Evolutionary conservation across 2,888 invertebrate species (phyloP).

Genomic region (Carabus problematicus): DNA sequence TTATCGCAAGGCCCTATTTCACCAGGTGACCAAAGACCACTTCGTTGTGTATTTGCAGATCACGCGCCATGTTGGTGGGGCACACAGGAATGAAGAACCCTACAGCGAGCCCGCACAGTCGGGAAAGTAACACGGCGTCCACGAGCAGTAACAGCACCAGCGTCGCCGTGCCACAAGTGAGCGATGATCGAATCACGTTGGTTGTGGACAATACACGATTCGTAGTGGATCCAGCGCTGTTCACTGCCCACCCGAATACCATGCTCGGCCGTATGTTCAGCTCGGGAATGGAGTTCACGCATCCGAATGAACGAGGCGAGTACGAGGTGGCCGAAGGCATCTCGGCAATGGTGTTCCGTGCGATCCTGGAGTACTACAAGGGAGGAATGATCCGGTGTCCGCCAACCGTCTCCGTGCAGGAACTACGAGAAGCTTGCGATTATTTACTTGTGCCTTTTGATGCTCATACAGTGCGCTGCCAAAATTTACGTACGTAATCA

Average conservation of each 20-base stretch:
- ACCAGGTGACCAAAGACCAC: background rate
- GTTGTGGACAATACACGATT: conserved; percentile 95
- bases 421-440: conserved; percentile 97
- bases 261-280: conserved; percentile 99
- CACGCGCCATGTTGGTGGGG: conserved; percentile 51
- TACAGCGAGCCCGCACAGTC: conserved; percentile 26
- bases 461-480: conserved; percentile 92
- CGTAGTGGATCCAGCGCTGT: conserved; percentile 90
- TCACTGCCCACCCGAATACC: conserved; percentile 95
- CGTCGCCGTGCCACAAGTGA: conserved; percentile 50
- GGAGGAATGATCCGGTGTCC: conserved; percentile 93
- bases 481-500: conserved; percentile 85
- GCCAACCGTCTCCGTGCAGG: conserved; percentile 93
- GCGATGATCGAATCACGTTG: conserved; percentile 84
- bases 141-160: conserved; percentile 46
- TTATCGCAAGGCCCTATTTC: background rate
- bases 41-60: conserved; percentile 47
- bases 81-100: conserved; percentile 51
- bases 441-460: conserved; percentile 98
- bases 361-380: conserved; percentile 94
- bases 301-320: conserved; percentile 95
- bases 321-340: conserved; percentile 96
- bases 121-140: conserved; percentile 14
- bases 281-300: conserved; percentile 88
- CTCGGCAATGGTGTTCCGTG: conserved; percentile 92